phyloP scores from a whole-genome alignment of 2,797 vertebrate genomes.

The Ctenopoma kingsleyae region DNA sequence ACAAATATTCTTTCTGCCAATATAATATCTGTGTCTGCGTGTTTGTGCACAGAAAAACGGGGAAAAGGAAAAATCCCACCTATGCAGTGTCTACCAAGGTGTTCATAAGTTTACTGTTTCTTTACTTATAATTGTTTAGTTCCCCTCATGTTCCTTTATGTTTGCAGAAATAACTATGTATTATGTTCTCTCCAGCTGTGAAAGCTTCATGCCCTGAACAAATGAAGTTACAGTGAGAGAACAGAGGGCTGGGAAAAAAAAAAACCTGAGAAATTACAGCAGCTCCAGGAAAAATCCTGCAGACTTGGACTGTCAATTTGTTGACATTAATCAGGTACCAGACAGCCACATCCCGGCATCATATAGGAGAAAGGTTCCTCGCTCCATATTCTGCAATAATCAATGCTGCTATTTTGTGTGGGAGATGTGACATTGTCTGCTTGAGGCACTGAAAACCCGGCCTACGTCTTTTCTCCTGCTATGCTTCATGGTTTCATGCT shows the following conservation, averaged over 20 bases:
- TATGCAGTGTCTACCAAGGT: no score
- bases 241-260: not conserved
- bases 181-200: not conserved
- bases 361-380: constrained; percentile 29
- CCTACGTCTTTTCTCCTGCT: constrained; percentile 27
- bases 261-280: not conserved
- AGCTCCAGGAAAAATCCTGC: not conserved
- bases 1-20: no score
- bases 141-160: not conserved
- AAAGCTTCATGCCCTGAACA: not conserved
- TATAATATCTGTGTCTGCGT: no score
- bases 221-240: not conserved
- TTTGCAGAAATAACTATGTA: not conserved
- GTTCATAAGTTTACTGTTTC: not conserved
- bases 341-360: constrained; percentile 22
- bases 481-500: constrained; percentile 52
- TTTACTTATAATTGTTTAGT: not conserved
- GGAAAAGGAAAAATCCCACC: not conserved
- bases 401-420: constrained; percentile 53
- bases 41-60: not conserved
- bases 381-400: constrained; percentile 48
- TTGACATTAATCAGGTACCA: constrained; percentile 46
- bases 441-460: constrained; percentile 36
- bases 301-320: constrained; percentile 29
- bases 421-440: constrained; percentile 60